A percentile compares a stretch with the other conserved stretches of the same genome.
These are phyloP conservation scores for Rhabdophis nuchalis DNA, from an alignment of 2,797 vertebrate genomes.

Conservation along the genomic window DNA sequence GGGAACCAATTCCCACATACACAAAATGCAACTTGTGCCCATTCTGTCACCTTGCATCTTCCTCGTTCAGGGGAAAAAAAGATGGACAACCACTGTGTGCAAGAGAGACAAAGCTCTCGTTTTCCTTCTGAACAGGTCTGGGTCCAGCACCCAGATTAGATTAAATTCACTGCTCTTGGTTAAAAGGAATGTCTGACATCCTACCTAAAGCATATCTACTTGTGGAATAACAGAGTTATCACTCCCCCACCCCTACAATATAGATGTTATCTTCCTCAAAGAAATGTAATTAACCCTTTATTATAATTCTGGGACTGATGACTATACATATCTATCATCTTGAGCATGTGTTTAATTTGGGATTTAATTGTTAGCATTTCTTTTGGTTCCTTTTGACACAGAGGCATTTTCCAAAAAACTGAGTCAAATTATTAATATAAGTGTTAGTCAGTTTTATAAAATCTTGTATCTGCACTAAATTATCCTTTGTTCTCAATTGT, in stretches of 20 bases:
- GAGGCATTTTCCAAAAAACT: background rate
- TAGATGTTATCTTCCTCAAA: background rate
- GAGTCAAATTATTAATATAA: background rate
- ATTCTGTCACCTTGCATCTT: background rate
- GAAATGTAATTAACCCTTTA: background rate
- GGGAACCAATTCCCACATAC: background rate
- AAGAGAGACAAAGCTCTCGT: background rate
- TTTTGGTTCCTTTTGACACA: background rate
- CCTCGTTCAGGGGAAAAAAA: background rate
- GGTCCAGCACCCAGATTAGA: background rate
- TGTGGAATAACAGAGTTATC: background rate
- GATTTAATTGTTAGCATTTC: background rate
- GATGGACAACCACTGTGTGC: background rate
- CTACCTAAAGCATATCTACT: background rate
- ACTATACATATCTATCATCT: background rate
- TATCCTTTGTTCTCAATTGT: background rate
- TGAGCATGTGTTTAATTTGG: background rate
- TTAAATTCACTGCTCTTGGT: background rate
- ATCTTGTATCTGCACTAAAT: background rate
- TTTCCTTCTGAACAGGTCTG: background rate
- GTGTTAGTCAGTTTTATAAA: background rate
- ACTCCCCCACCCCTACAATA: background rate
- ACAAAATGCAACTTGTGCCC: background rate
- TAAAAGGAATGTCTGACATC: background rate
- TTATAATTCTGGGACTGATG: background rate